Evolutionary conservation across 2,113 vertebrate genomes (phyloP).

Genomic region (Platysternon megacephalum): DNA sequence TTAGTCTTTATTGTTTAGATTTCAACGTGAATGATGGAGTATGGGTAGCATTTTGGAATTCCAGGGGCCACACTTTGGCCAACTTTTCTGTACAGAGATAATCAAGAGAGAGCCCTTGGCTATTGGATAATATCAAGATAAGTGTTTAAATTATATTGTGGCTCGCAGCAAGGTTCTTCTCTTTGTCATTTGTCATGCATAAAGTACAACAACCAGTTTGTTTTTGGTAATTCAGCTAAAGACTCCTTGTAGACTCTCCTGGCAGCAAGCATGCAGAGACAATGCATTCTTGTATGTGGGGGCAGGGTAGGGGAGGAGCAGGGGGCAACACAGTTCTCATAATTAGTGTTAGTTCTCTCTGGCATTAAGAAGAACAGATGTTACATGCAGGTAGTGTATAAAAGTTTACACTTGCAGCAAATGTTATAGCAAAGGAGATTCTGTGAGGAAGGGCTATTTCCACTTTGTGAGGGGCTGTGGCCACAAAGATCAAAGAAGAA

Average conservation of each 20-base stretch:
- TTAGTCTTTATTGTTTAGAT: not conserved
- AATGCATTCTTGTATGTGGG: not conserved
- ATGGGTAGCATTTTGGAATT: not conserved
- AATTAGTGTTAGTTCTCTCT: not conserved
- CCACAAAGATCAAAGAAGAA: not conserved
- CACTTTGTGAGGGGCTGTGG: not conserved
- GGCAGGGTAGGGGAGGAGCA: not conserved
- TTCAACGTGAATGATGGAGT: not conserved
- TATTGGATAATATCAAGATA: not conserved
- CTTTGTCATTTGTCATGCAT: constrained; percentile 28
- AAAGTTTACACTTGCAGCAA: not conserved
- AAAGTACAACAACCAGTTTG: not conserved
- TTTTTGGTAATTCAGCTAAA: not conserved
- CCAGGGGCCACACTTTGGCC: not conserved
- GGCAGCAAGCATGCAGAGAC: not conserved
- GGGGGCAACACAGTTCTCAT: not conserved
- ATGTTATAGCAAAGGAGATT: not conserved
- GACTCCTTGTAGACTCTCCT: not conserved
- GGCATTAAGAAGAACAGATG: not conserved
- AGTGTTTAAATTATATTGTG: not conserved
- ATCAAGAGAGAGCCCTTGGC: not conserved
- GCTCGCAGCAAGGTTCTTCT: not conserved
- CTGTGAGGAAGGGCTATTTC: not conserved
- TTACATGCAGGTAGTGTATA: not conserved
- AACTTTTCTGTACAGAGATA: not conserved